A percentile compares a stretch with the other conserved stretches of the same genome.
phyloP scores from a whole-genome alignment of 2,113 vertebrate species.

The Eleginops maclovinus region DNA sequence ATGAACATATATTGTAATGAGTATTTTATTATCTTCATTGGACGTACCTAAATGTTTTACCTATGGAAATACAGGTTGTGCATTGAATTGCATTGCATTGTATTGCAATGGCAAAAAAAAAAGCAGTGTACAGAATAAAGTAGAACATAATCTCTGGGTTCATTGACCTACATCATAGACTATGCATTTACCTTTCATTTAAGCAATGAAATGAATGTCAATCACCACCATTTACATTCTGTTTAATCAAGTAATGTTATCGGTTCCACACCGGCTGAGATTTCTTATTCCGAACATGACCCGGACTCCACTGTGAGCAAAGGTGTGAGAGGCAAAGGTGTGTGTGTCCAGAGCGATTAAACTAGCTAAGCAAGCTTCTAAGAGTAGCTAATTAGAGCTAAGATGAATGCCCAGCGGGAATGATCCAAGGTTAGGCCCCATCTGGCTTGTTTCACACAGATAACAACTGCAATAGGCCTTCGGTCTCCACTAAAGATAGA shows the following conservation, averaged over 20 bases:
- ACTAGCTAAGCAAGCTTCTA: constrained; percentile 39
- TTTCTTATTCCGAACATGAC: constrained; percentile 23
- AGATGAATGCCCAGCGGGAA: constrained; percentile 56
- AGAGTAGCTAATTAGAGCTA: constrained; percentile 67
- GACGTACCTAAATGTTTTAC: background rate
- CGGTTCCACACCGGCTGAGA: background rate
- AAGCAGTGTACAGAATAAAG: background rate
- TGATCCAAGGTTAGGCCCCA: constrained; percentile 61
- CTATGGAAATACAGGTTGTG: background rate
- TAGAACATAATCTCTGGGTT: background rate
- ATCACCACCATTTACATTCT: constrained; percentile 5
- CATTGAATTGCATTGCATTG: background rate
- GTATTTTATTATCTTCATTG: background rate
- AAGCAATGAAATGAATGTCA: constrained; percentile 1
- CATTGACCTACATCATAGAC: constrained; percentile 1
- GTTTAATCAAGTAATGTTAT: constrained; percentile 8
- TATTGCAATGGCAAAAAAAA: background rate
- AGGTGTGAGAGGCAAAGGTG: constrained; percentile 22
- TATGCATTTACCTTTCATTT: constrained; percentile 1
- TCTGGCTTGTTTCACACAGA: constrained; percentile 58
- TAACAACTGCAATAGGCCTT: constrained; percentile 39
- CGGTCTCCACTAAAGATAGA: constrained; percentile 39
- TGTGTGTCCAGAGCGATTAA: constrained; percentile 18
- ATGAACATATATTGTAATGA: background rate
- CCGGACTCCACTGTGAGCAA: background rate